Conservation (phyloP, 2,888 invertebrate species). For the Campaea margaritaria region DNA sequence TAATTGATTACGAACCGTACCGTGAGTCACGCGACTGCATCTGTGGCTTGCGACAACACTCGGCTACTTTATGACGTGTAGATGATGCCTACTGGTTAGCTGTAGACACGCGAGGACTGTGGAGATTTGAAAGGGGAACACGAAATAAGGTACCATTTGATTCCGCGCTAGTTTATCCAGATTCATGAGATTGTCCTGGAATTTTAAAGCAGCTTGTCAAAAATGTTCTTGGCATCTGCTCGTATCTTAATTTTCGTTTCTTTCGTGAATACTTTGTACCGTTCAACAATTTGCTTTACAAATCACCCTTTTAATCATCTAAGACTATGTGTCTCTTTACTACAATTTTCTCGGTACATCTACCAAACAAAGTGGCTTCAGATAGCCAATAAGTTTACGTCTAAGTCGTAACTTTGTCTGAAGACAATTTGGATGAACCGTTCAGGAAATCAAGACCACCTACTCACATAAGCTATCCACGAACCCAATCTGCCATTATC, state of each 20-base stretch:
- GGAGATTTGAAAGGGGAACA: not conserved
- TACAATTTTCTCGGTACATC: not conserved
- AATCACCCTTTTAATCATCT: no score
- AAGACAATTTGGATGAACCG: not conserved
- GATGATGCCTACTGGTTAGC: conserved; percentile 23
- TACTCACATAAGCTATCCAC: not conserved
- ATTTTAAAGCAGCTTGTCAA: no score
- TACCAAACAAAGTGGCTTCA: not conserved
- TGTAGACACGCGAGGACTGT: conserved; percentile 14
- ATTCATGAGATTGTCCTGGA: no score
- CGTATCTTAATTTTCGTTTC: no score
- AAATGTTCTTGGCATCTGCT: no score
- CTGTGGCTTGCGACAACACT: conserved; percentile 25
- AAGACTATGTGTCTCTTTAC: no score
- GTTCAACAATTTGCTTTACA: no score
- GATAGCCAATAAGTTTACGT: not conserved
- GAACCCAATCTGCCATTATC: conserved; percentile 2
- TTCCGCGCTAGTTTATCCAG: no score
- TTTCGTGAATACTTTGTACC: no score
- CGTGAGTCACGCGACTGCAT: conserved; percentile 36
- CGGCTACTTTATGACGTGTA: conserved; percentile 23
- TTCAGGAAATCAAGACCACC: not conserved
- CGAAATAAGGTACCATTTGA: not conserved
- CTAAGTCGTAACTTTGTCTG: not conserved
- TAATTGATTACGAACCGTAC: conserved; percentile 36